These are phyloP conservation scores for Anarsia innoxiella DNA, from an alignment of 2,888 invertebrate species.

Conservation along the genomic window DNA sequence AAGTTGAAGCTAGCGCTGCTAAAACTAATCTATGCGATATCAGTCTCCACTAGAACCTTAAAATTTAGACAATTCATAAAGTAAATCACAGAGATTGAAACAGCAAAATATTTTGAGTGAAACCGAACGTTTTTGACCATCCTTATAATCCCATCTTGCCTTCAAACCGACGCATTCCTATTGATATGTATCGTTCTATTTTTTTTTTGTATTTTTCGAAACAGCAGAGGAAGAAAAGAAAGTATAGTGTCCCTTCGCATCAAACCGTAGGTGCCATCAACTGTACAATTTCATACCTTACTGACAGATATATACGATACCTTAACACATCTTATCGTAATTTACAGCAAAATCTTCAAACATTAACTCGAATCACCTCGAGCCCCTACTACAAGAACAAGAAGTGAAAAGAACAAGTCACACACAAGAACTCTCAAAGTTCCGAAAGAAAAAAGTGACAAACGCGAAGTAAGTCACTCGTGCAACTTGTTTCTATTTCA, in stretches of 20 bases:
- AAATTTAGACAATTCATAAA: conserved; percentile 73
- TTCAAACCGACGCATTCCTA: conserved; percentile 52
- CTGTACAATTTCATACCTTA: conserved; percentile 53
- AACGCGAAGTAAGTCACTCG: background rate
- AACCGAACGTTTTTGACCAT: conserved; percentile 52
- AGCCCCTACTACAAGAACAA: conserved; percentile 1
- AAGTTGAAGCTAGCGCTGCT: conserved; percentile 73
- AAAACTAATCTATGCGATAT: conserved; percentile 75
- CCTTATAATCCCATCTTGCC: conserved; percentile 47
- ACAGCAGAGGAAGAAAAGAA: conserved; percentile 47
- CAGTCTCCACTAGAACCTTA: conserved; percentile 75
- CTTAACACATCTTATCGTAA: conserved; percentile 57
- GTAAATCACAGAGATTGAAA: conserved; percentile 73
- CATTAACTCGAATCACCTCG: conserved; percentile 32
- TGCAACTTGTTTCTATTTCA: conserved; percentile 4
- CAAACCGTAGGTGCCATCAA: conserved; percentile 64
- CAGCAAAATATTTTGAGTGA: conserved; percentile 67
- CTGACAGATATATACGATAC: conserved; percentile 58
- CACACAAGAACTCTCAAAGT: conserved; percentile 3
- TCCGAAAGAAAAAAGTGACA: conserved; percentile 2
- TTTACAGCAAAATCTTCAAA: conserved; percentile 55
- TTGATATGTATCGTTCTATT: conserved; percentile 72
- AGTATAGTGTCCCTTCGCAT: conserved; percentile 64
- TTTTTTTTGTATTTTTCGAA: conserved; percentile 40
- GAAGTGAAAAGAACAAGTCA: conserved; percentile 4